Conservation (phyloP, 1,140 invertebrate genomes). For the Hyphantria cunea region DNA sequence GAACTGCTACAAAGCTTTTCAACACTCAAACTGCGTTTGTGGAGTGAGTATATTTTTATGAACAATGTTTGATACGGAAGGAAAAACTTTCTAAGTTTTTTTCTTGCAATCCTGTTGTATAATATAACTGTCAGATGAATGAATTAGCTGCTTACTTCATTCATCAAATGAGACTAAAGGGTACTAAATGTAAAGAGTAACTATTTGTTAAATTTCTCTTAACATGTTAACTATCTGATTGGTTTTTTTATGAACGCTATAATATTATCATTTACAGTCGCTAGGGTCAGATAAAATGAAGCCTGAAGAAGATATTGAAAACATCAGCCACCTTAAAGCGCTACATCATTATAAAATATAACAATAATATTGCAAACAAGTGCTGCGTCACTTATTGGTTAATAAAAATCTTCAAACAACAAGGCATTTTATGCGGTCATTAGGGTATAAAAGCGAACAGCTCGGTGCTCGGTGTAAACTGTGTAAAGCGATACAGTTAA, state of each 20-base stretch:
- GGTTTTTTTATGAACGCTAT: too few relatives aligned
- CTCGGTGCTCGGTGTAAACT: conserved; percentile 55
- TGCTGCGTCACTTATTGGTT: conserved; percentile 18
- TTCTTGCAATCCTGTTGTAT: background rate
- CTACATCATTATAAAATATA: too few relatives aligned
- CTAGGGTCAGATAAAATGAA: too few relatives aligned
- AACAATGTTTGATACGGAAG: background rate
- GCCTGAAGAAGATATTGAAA: too few relatives aligned
- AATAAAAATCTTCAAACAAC: conserved; percentile 24
- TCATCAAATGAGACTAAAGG: too few relatives aligned
- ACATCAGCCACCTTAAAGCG: too few relatives aligned
- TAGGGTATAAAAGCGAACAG: conserved; percentile 66
- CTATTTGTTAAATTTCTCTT: too few relatives aligned
- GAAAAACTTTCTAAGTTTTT: background rate
- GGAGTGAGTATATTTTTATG: conserved; percentile 2
- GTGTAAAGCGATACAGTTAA: conserved; percentile 67
- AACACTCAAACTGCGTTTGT: conserved; percentile 20
- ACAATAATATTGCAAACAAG: background rate
- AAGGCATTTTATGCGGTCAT: conserved; percentile 62
- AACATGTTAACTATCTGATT: background rate
- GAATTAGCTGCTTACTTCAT: too few relatives aligned
- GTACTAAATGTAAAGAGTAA: too few relatives aligned
- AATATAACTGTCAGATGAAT: too few relatives aligned
- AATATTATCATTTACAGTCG: too few relatives aligned
- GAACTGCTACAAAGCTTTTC: conserved; percentile 20